Base-by-base conservation (phyloP, 2,797 vertebrate genomes). In the Intellagama lesueurii region DNA sequence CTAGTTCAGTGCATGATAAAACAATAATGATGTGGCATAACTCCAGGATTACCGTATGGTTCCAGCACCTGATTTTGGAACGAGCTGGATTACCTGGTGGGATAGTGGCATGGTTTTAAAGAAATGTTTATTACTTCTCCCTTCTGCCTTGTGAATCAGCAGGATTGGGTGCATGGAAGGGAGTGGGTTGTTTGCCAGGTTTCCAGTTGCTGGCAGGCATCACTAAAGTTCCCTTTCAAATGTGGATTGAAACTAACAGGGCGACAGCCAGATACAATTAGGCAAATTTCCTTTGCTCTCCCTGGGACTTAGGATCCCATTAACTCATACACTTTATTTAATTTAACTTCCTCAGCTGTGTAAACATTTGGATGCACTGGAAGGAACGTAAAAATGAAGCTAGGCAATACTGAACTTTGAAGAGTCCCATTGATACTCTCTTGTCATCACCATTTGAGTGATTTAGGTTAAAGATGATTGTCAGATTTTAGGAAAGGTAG, bases 291-390 rank as follows among this genome's bases (percentile, higher is more conserved):
- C 77, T 30, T 72, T 92, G 0, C 0, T n/a, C 78, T 83, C 1
- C 0, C 49, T 77, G 70, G 6, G 83, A 88, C 66, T 91, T 64
- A 68, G 44, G 5, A 68, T 68, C 11, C 12, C 90, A 56, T 69
- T 81, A 88, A 47, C n/a, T 91, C 83, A 49, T 88, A 60, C 0
- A 0, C 88, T 89, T 88, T 88, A 87, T 94, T 93, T 95, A 66
- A 83, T 60, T 92, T 94, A 64, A 81, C 44, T 87, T 26, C 78
- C 83, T 75, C 52, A 85, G 44, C 78, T 83, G 79, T 82, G 64
- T 60, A 83, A 88, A 3, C 81, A 85, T 32, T 83, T 85, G 73
- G 90, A 82, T 24, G 91, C 73, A 85, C 75, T 72, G 28, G 52
- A 86, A 95, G 64, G 32, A 64, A 26, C 69, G 12, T 60, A 89